Evolutionary conservation across 1,140 invertebrate species (phyloP).

Genomic region (Rhysida immarginata): DNA sequence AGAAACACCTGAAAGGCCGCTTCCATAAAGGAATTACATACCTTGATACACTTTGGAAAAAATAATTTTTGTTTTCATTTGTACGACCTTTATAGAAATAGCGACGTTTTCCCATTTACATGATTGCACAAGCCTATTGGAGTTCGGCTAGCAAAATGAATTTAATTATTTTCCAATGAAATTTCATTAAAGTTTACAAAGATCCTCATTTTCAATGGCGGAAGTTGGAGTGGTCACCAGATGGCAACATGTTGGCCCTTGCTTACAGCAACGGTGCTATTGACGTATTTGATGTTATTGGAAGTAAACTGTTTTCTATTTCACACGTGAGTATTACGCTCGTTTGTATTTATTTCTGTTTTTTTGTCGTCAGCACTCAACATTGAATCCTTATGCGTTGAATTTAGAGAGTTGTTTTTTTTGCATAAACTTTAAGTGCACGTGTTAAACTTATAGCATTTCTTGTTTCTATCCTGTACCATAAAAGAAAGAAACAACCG

Average conservation of each 20-base stretch:
- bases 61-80: too few species aligned
- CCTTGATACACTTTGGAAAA: background rate
- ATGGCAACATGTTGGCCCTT: slow-evolving; percentile 52
- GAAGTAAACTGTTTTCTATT: slow-evolving; percentile 53
- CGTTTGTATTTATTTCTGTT: too few species aligned
- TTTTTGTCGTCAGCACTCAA: slow-evolving; percentile 14
- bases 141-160: background rate
- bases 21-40: too few species aligned
- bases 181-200: slow-evolving; percentile 36
- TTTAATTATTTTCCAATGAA: too few species aligned
- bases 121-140: background rate
- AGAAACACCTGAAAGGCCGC: too few species aligned
- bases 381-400: slow-evolving; percentile 17
- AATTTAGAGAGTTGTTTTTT: background rate
- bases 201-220: slow-evolving; percentile 53
- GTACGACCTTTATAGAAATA: too few species aligned
- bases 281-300: slow-evolving; percentile 58
- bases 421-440: too few species aligned
- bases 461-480: too few species aligned
- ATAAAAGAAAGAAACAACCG: too few species aligned
- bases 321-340: slow-evolving; percentile 44
- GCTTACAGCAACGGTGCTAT: slow-evolving; percentile 54
- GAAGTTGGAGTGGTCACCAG: slow-evolving; percentile 54
- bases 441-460: too few species aligned
- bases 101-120: background rate